These are phyloP conservation scores for Eurypyga helias DNA, from an alignment of 2,113 vertebrate genomes.

Conservation along the genomic window DNA sequence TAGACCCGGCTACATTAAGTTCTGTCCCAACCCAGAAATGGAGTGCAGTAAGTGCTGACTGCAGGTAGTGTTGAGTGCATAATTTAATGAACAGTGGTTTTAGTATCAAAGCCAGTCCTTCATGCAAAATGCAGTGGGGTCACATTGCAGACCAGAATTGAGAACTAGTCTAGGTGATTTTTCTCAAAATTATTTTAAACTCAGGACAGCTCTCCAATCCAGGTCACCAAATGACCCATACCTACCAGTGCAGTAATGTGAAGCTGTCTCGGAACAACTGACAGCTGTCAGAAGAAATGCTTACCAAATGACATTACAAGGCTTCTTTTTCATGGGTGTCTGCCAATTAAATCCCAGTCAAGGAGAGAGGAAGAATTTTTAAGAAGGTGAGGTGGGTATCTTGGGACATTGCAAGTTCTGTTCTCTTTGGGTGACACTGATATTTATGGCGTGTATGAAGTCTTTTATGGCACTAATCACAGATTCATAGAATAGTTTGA, in stretches of 20 bases:
- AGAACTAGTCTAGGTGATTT: not conserved
- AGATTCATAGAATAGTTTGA: too few relatives aligned
- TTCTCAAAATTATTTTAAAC: not conserved
- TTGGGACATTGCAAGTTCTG: not conserved
- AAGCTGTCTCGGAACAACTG: not conserved
- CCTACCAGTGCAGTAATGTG: not conserved
- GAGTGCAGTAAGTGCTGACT: not conserved
- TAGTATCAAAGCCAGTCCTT: not conserved
- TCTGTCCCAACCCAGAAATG: not conserved
- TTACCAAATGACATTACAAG: not conserved
- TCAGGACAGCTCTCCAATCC: not conserved
- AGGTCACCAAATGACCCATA: not conserved
- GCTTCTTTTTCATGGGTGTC: not conserved
- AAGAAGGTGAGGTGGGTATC: not conserved
- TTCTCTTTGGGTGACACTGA: not conserved
- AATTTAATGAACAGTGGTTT: not conserved
- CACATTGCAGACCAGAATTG: not conserved
- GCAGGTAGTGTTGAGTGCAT: fast-evolving
- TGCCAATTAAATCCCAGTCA: not conserved
- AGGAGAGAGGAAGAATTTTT: not conserved
- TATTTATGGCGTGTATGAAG: not conserved
- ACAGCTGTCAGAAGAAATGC: not conserved
- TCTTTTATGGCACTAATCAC: not conserved
- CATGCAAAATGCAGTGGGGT: not conserved
- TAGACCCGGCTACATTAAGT: not conserved